Percentiles rank a stretch among this genome's conserved stretches.
Conservation (phyloP, 2,113 vertebrate genomes). For the Vulpes ferrilata region DNA sequence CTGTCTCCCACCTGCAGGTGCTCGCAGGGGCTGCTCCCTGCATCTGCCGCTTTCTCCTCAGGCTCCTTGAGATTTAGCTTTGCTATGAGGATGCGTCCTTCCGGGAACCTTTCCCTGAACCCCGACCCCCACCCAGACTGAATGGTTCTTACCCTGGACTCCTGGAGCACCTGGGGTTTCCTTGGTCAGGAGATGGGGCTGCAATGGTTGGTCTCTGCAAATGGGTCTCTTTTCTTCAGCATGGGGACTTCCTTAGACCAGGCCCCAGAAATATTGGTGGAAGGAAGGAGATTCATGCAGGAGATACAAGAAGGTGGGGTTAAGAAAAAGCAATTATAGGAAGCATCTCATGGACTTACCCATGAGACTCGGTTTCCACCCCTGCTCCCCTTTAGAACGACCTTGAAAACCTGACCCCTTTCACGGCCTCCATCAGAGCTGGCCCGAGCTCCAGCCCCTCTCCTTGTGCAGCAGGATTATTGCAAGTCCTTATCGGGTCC, state of each 20-base stretch:
- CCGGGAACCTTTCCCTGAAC: background rate
- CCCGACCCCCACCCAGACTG: background rate
- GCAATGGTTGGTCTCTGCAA: background rate
- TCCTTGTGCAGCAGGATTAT: background rate
- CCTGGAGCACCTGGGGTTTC: background rate
- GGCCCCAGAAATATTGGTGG: background rate
- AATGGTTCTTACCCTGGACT: background rate
- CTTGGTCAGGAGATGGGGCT: background rate
- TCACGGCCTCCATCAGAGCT: rapidly evolving
- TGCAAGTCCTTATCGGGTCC: background rate
- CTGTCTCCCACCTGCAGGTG: background rate
- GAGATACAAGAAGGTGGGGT: background rate
- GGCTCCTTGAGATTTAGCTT: background rate
- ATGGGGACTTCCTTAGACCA: background rate
- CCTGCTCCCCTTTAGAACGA: background rate
- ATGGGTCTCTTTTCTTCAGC: background rate
- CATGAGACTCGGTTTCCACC: background rate
- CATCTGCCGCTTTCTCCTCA: rapidly evolving
- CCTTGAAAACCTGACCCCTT: background rate
- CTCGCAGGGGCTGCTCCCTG: background rate
- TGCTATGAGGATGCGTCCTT: background rate
- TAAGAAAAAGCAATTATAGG: background rate
- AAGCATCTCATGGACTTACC: background rate
- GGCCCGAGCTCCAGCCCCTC: background rate
- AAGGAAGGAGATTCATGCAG: background rate